These are phyloP conservation scores for Actenoides lindsayi DNA, from an alignment of 2,113 vertebrate genomes.

Conservation along the genomic window DNA sequence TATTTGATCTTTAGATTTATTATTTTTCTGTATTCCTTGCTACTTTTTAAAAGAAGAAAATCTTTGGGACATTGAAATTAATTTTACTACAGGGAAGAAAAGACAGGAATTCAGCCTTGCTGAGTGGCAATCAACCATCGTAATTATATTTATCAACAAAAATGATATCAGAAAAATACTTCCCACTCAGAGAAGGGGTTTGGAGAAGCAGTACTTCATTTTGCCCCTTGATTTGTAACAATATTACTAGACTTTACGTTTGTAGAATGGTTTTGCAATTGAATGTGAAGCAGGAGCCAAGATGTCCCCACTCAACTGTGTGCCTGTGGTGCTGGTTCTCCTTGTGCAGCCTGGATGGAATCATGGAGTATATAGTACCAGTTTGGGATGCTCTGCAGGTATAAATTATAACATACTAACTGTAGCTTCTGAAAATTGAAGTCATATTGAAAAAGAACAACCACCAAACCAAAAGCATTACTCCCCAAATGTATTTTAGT, in stretches of 20 bases:
- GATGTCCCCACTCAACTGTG: fast-evolving
- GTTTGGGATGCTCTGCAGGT: neutral
- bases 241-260: neutral
- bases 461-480: neutral
- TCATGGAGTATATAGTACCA: neutral
- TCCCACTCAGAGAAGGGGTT: neutral
- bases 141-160: neutral
- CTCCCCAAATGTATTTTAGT: neutral
- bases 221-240: neutral
- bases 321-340: neutral
- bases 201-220: neutral
- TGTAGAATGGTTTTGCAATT: fast-evolving
- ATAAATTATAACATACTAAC: neutral
- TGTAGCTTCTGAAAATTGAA: neutral
- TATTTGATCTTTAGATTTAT: neutral
- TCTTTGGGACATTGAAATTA: neutral
- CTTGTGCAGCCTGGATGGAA: neutral
- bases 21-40: neutral
- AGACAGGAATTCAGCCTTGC: neutral
- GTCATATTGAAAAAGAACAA: neutral
- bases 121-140: neutral
- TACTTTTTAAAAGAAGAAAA: neutral
- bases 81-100: neutral
- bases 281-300: neutral
- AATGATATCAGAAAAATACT: neutral